These are phyloP conservation scores for Cheilosia vernalis DNA, from an alignment of 2,888 invertebrate species.

Conservation along the genomic window DNA sequence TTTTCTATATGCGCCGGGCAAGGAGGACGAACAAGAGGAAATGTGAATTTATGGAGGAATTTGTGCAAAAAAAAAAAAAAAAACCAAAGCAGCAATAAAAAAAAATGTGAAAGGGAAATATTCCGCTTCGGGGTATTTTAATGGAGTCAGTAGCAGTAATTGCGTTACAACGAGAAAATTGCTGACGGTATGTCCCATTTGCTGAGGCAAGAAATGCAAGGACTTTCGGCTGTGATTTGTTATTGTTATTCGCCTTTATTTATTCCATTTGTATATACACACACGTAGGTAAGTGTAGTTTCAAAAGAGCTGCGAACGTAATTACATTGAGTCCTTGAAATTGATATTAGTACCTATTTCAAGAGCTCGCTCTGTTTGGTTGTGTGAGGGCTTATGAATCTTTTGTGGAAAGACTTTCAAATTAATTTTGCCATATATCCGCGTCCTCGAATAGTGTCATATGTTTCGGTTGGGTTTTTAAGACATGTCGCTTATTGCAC, in stretches of 20 bases:
- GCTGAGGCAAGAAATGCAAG: conserved; percentile 40
- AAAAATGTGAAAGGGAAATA: conserved; percentile 65
- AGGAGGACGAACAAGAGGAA: conserved; percentile 24
- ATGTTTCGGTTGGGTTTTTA: not conserved
- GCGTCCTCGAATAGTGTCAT: not conserved
- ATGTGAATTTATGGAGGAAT: conserved; percentile 66
- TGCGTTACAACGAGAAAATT: conserved; percentile 70
- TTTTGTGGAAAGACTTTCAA: no score
- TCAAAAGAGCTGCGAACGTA: conserved; percentile 2
- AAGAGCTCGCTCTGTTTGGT: not conserved
- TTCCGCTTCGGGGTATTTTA: conserved; percentile 66
- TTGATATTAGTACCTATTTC: conserved; percentile 53
- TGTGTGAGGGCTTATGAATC: not conserved
- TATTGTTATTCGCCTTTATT: conserved; percentile 37
- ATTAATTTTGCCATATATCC: not conserved
- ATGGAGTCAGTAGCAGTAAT: conserved; percentile 68
- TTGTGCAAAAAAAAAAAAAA: conserved; percentile 33
- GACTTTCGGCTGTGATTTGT: conserved; percentile 48
- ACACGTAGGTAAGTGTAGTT: not conserved
- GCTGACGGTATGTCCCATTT: conserved; percentile 42
- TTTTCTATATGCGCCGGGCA: conserved; percentile 37
- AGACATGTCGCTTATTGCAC: no score
- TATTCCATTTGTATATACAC: conserved; percentile 1
- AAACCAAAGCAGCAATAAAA: conserved; percentile 1
- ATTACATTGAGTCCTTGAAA: conserved; percentile 50